A percentile compares a stretch with the other conserved stretches of the same genome.
Conservation (phyloP, 2,888 invertebrate species). For the Eilema griseolum region DNA sequence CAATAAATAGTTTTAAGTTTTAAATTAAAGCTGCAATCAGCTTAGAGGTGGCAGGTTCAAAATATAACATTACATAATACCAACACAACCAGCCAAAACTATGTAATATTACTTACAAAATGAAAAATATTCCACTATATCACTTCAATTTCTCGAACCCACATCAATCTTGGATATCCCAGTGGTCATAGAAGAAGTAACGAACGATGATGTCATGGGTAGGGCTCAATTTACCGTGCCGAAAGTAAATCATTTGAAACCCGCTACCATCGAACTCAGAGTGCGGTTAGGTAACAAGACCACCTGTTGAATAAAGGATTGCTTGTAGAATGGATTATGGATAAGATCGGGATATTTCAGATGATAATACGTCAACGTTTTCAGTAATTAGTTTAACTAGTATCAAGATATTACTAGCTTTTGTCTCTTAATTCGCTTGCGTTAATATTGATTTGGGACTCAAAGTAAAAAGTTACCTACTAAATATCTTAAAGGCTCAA, state of each 20-base stretch:
- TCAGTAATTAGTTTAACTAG: background rate
- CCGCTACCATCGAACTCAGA: slow-evolving; percentile 31
- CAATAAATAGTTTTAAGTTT: too few relatives aligned
- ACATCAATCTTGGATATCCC: background rate
- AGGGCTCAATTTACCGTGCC: slow-evolving; percentile 28
- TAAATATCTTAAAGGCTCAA: too few relatives aligned
- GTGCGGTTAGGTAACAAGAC: slow-evolving; percentile 41
- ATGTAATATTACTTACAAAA: background rate
- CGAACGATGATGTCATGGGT: slow-evolving; percentile 16
- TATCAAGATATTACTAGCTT: background rate
- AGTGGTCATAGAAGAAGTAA: slow-evolving; percentile 5
- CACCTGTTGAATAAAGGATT: slow-evolving; percentile 55
- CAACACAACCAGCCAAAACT: background rate
- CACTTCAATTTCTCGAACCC: slow-evolving; percentile 6
- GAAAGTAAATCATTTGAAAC: slow-evolving; percentile 40
- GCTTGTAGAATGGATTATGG: slow-evolving; percentile 25
- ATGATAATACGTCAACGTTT: background rate
- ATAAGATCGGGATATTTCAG: background rate
- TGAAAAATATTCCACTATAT: slow-evolving; percentile 4
- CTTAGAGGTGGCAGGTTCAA: too few relatives aligned
- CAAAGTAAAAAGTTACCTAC: too few relatives aligned
- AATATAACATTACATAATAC: too few relatives aligned
- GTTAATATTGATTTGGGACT: background rate
- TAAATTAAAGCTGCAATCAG: too few relatives aligned
- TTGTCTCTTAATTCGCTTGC: background rate